Evolutionary conservation across 2,888 invertebrate genomes (phyloP).

Genomic region (Zaprionus bogoriensis): DNA sequence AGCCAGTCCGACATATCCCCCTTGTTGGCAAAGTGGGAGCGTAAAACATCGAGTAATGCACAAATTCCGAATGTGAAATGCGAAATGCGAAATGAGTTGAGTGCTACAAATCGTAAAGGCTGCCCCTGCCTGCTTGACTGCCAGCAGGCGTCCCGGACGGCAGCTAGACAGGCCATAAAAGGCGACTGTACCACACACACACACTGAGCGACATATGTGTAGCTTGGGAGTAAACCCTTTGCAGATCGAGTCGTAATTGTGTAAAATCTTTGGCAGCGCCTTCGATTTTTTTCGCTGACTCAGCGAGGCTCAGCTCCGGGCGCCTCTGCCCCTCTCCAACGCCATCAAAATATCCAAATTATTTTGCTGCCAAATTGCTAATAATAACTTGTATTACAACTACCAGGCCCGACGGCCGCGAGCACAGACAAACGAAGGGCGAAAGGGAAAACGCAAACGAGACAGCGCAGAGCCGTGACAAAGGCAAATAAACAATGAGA

Average conservation of each 20-base stretch:
- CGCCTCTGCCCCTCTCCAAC: constrained; percentile 10
- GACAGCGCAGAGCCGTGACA: constrained; percentile 62
- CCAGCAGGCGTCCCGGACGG: constrained; percentile 38
- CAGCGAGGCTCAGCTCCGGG: constrained; percentile 30
- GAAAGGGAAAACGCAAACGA: background rate
- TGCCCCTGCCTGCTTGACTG: too few species aligned
- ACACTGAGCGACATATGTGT: constrained; percentile 2
- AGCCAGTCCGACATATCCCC: constrained; percentile 25
- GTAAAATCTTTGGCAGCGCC: constrained; percentile 48
- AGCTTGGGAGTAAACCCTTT: too few species aligned
- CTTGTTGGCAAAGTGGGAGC: constrained; percentile 67
- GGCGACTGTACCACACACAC: constrained; percentile 15
- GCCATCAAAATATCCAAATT: constrained; percentile 74
- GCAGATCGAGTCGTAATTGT: constrained; percentile 38
- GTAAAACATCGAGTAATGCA: constrained; percentile 75
- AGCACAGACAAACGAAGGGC: too few species aligned
- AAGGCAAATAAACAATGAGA: constrained; percentile 76
- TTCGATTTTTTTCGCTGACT: constrained; percentile 56
- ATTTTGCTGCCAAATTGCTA: constrained; percentile 74
- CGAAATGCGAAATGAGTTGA: constrained; percentile 74
- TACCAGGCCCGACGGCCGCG: constrained; percentile 14
- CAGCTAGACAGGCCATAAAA: constrained; percentile 67
- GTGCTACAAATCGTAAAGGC: constrained; percentile 75
- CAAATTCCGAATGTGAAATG: constrained; percentile 53
- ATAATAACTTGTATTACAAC: constrained; percentile 74